Conservation (phyloP, 2,113 vertebrate genomes). For the Fukomys damarensis region DNA sequence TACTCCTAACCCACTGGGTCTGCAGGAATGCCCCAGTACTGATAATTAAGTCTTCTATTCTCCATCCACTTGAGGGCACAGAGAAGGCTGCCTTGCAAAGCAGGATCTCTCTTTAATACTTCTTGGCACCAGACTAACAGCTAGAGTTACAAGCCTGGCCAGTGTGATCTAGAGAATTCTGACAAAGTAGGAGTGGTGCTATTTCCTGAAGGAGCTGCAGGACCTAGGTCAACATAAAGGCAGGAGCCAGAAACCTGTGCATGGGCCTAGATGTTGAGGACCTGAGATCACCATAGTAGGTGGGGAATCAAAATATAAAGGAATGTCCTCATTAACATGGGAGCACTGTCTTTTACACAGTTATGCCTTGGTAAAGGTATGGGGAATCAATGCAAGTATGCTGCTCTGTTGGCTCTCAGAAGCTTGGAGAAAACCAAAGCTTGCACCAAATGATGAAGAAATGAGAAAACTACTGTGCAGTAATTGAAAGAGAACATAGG, state of each 20-base stretch:
- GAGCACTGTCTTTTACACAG: neutral
- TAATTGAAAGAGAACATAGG: neutral
- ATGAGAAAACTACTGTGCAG: neutral
- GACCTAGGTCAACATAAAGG: neutral
- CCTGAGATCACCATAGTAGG: neutral
- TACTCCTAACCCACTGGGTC: neutral
- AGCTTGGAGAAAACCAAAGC: neutral
- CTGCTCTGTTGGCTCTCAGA: neutral
- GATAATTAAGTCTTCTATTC: neutral
- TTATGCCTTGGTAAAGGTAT: neutral
- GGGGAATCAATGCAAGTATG: neutral
- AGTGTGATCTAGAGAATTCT: neutral
- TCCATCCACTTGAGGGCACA: neutral
- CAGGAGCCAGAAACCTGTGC: neutral
- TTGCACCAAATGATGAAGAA: neutral
- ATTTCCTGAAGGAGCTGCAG: neutral
- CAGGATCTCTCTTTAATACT: neutral
- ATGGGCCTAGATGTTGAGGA: neutral
- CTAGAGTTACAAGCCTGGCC: neutral
- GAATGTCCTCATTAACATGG: neutral
- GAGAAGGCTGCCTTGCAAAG: neutral
- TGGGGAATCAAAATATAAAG: neutral
- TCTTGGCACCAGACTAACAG: neutral
- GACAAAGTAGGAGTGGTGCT: neutral
- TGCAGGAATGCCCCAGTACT: neutral